Evolutionary conservation across 2,113 vertebrate species (phyloP).

Genomic region (Pteruthius melanotis): DNA sequence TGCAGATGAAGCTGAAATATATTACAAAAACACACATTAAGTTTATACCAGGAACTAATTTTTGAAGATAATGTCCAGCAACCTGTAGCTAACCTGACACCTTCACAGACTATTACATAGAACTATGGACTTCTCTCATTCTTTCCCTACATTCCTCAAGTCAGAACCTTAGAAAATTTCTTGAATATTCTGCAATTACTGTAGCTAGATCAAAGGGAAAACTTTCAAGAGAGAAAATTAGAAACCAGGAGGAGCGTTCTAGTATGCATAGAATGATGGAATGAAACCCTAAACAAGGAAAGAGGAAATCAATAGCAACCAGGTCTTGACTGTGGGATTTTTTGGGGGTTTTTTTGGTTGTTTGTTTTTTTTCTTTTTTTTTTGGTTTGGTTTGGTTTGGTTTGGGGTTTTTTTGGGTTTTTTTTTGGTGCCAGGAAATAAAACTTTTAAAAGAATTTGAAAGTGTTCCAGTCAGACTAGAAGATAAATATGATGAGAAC

Average conservation of each 20-base stretch:
- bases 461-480: background rate
- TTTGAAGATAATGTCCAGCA: background rate
- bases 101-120: background rate
- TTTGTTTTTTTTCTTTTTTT: no score
- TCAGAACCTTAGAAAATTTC: background rate
- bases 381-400: no score
- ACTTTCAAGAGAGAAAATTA: background rate
- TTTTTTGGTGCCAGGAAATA: background rate
- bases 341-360: background rate
- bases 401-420: no score
- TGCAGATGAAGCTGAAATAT: background rate
- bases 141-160: background rate
- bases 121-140: background rate
- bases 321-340: background rate
- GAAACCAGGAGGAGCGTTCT: background rate
- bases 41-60: background rate
- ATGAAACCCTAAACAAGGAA: background rate
- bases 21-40: background rate
- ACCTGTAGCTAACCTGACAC: background rate
- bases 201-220: background rate
- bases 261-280: background rate
- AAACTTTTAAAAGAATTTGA: background rate
- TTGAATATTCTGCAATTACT: background rate
- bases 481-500: background rate
- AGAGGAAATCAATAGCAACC: background rate